phyloP scores from a whole-genome alignment of 2,888 invertebrate genomes.

The Epiblema foenella region DNA sequence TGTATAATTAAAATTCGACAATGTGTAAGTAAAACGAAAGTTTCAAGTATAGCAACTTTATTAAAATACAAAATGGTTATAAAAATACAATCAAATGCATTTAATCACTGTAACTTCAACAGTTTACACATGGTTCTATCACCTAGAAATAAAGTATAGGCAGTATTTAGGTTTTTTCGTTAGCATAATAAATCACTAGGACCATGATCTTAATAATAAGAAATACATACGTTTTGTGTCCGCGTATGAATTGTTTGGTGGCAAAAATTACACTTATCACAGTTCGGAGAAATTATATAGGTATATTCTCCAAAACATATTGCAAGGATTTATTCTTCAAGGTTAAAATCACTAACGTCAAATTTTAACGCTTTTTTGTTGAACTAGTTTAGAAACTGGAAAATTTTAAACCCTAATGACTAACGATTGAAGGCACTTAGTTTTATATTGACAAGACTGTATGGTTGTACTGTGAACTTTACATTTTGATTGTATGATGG shows the following conservation, averaged over 20 bases:
- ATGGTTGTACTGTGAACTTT: conserved; percentile 79
- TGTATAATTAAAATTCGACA: conserved; percentile 30
- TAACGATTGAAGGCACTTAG: conserved; percentile 83
- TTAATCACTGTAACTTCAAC: conserved; percentile 80
- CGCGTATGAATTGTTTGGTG: conserved; percentile 6
- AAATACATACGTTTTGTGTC: conserved; percentile 5
- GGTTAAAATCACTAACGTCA: background rate
- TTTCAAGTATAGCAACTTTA: conserved; percentile 84
- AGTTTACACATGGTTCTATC: conserved; percentile 55
- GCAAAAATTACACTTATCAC: conserved; percentile 31
- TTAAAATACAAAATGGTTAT: conserved; percentile 84
- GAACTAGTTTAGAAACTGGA: conserved; percentile 60
- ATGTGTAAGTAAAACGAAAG: conserved; percentile 64
- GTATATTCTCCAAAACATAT: conserved; percentile 2
- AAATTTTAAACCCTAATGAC: conserved; percentile 81
- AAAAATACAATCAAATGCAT: conserved; percentile 85
- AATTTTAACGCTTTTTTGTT: conserved; percentile 47
- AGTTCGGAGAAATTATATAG: conserved; percentile 23
- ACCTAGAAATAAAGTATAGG: conserved; percentile 52
- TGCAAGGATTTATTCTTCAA: conserved; percentile 9
- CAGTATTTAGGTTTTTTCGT: conserved; percentile 35
- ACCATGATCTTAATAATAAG: conserved; percentile 32
- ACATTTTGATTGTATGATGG: conserved; percentile 83
- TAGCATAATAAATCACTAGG: conserved; percentile 39
- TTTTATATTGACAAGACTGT: conserved; percentile 79